Evolutionary conservation across 2,888 invertebrate species (phyloP), one percentile per base, ranked within the genome.

Genomic region (Euproctis similis): DNA sequence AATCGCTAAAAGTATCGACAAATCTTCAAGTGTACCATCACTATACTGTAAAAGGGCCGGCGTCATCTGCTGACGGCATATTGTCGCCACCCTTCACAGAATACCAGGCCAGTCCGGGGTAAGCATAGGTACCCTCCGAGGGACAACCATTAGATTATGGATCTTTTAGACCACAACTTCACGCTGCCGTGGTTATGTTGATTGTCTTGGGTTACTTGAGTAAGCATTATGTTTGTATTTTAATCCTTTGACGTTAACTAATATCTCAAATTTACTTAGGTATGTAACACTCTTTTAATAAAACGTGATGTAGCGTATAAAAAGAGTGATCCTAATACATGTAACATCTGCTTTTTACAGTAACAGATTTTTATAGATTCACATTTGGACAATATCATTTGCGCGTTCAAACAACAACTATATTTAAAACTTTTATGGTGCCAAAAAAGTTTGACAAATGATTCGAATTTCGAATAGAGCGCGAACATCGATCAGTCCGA

Each of bases 381-480:
- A 59, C n/a, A 60, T 60, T 40, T 39, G 31, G 38, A 48, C 48
- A 48, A 48, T 48, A 34, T 39, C 35, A 40, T 40, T 35, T 31
- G 39, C 36, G 30, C 48, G 42, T 39, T 30, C 25, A 42, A 7
- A 11, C 1, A 37, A 19, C 34, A 26, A 37, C 54, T 42, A 61
- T 60, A 58, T 69, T 73, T 63, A 69, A 76, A n/a, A n/a, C n/a
- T n/a, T n/a, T n/a, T n/a, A n/a, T n/a, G n/a, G n/a, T n/a, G n/a
- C n/a, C n/a, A n/a, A n/a, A n/a, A n/a, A 69, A 65, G 52, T 61
- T 68, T 77, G 78, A 80, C 70, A 77, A 80, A 80, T 69, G 73
- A 73, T 68, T 47, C 53, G 56, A 67, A 62, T 57, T 66, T 60
- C 62, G 55, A 64, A 68, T 59, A 53, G 51, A 49, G 46, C 44